phyloP scores from a whole-genome alignment of 1,140 invertebrate genomes.

The Ectropis grisescens region DNA sequence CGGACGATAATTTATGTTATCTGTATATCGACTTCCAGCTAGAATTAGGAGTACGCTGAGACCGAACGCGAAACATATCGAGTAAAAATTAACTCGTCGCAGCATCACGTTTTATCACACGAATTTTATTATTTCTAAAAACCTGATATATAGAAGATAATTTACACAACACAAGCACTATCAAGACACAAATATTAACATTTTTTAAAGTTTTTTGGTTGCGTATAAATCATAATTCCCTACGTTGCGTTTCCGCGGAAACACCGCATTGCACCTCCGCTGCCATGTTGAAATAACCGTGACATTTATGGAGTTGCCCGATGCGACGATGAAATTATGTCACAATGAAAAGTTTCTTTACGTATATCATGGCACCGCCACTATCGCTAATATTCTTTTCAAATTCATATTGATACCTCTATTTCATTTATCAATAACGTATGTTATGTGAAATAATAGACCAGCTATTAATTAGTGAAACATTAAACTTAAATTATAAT shows the following conservation, averaged over 20 bases:
- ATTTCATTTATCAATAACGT: too few species aligned
- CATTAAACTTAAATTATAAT: too few species aligned
- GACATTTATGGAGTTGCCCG: slow-evolving; percentile 29
- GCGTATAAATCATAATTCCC: slow-evolving; percentile 54
- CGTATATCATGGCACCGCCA: too few species aligned
- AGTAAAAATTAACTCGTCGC: slow-evolving; percentile 72
- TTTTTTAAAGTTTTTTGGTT: slow-evolving; percentile 46
- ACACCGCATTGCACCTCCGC: slow-evolving; percentile 65
- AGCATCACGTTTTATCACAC: slow-evolving; percentile 66
- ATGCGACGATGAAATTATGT: too few species aligned
- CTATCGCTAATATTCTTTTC: too few species aligned
- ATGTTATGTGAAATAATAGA: too few species aligned
- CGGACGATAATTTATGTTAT: slow-evolving; percentile 69
- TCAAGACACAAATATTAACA: slow-evolving; percentile 41
- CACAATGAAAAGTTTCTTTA: too few species aligned
- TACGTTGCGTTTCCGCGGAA: slow-evolving; percentile 56
- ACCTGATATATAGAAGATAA: slow-evolving; percentile 31
- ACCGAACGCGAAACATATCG: slow-evolving; percentile 72
- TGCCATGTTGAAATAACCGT: slow-evolving; percentile 49
- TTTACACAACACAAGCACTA: slow-evolving; percentile 44
- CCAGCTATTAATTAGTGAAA: too few species aligned
- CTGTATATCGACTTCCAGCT: slow-evolving; percentile 71
- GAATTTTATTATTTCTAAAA: slow-evolving; percentile 24
- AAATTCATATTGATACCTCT: too few species aligned
- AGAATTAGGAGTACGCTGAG: slow-evolving; percentile 73